Conservation (phyloP, 2,113 vertebrate species). For the Callionymus lyra region DNA sequence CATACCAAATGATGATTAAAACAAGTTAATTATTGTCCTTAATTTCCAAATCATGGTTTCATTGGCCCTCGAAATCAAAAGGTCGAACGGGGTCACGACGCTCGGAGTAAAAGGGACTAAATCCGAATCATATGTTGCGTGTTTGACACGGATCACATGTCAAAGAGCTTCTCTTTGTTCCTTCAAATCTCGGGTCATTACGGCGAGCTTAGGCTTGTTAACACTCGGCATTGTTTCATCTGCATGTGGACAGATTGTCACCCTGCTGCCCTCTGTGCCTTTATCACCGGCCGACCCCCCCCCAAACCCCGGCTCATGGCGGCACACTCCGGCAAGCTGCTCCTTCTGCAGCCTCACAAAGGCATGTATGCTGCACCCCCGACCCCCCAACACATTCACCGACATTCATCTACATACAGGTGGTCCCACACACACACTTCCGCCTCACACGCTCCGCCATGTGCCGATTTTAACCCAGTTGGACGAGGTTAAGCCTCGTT, state of each 20-base stretch:
- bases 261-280: constrained; percentile 56
- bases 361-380: constrained; percentile 19
- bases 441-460: constrained; percentile 23
- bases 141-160: constrained; percentile 41
- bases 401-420: constrained; percentile 65
- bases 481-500: not conserved
- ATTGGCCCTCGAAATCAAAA: constrained; percentile 10
- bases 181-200: constrained; percentile 39
- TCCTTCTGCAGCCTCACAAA: constrained; percentile 50
- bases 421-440: constrained; percentile 52
- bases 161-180: constrained; percentile 39
- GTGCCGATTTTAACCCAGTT: constrained; percentile 12
- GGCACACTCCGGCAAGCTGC: constrained; percentile 67
- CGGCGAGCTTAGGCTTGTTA: constrained; percentile 46
- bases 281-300: constrained; percentile 26
- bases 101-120: constrained; percentile 17
- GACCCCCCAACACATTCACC: constrained; percentile 19
- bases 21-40: no score
- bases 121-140: constrained; percentile 24
- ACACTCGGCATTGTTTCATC: constrained; percentile 55
- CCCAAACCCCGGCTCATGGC: constrained; percentile 44
- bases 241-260: constrained; percentile 52
- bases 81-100: constrained; percentile 30
- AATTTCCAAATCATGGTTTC: no score
- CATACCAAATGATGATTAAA: no score